Evolutionary conservation across 2,888 invertebrate species (phyloP).

Genomic region (Abrostola tripartita): DNA sequence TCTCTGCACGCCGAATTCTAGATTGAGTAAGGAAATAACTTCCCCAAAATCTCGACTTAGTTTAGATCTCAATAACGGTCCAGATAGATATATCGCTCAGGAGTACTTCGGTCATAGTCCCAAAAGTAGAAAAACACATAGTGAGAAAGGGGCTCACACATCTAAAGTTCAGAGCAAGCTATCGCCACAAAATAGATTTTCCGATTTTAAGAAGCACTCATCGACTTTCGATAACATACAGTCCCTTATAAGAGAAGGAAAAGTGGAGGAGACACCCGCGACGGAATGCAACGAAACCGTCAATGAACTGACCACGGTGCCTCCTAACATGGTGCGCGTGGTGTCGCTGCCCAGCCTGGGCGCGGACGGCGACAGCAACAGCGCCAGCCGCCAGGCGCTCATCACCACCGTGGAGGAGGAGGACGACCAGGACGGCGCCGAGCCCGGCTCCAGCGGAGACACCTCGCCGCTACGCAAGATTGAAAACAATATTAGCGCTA

Average conservation of each 20-base stretch:
- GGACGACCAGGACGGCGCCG: constrained; percentile 90
- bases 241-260: constrained; percentile 91
- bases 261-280: constrained; percentile 87
- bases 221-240: constrained; percentile 93
- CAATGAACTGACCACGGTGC: constrained; percentile 89
- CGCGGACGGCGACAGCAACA: constrained; percentile 83
- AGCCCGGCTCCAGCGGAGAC: constrained; percentile 89
- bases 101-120: constrained; percentile 85
- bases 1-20: constrained; percentile 89
- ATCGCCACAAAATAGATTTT: constrained; percentile 87
- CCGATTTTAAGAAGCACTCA: constrained; percentile 91
- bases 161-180: constrained; percentile 80
- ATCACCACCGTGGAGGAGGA: constrained; percentile 92
- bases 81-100: constrained; percentile 80
- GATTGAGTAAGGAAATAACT: constrained; percentile 88
- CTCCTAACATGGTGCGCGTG: constrained; percentile 90
- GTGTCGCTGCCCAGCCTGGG: constrained; percentile 91
- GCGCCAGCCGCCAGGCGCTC: constrained; percentile 89
- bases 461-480: constrained; percentile 91
- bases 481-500: constrained; percentile 92
- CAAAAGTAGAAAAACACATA: constrained; percentile 80
- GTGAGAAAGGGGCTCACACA: constrained; percentile 72
- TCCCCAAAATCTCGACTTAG: constrained; percentile 89
- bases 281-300: constrained; percentile 88
- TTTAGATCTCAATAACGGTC: constrained; percentile 89